Evolutionary conservation across 2,113 vertebrate genomes (phyloP).

Genomic region (Podiceps cristatus): DNA sequence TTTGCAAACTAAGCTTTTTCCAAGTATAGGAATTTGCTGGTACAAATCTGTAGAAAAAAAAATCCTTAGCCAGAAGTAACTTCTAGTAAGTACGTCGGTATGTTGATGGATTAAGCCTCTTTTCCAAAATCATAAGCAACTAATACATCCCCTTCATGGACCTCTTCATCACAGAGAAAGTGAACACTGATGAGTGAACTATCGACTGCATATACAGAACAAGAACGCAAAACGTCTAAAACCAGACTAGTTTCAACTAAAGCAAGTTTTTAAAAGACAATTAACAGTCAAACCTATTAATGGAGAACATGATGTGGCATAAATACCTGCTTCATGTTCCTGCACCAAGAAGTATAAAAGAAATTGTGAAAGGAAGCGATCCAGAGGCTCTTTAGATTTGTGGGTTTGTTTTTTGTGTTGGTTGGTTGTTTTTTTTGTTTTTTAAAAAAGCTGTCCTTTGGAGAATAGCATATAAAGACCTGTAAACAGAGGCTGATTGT

Average conservation of each 20-base stretch:
- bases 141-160: not conserved
- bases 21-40: not conserved
- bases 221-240: not conserved
- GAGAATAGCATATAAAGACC: constrained; percentile 72
- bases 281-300: not conserved
- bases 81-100: not conserved
- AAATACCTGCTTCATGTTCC: constrained; percentile 59
- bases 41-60: not conserved
- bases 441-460: constrained; percentile 64
- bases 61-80: not conserved
- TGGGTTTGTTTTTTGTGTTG: not conserved
- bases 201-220: not conserved
- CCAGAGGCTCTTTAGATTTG: constrained; percentile 51
- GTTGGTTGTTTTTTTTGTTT: not conserved
- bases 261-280: constrained; percentile 4
- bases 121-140: not conserved
- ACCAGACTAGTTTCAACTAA: not conserved
- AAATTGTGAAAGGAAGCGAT: not conserved
- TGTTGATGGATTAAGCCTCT: not conserved
- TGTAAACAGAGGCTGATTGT: constrained; percentile 83
- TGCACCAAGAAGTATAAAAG: constrained; percentile 9
- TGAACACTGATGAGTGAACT: not conserved
- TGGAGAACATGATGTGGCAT: constrained; percentile 13
- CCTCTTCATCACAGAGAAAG: not conserved
- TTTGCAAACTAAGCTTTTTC: not conserved